These are phyloP conservation scores for Chiloscyllium punctatum DNA, from an alignment of 2,797 vertebrate genomes.

Conservation along the genomic window DNA sequence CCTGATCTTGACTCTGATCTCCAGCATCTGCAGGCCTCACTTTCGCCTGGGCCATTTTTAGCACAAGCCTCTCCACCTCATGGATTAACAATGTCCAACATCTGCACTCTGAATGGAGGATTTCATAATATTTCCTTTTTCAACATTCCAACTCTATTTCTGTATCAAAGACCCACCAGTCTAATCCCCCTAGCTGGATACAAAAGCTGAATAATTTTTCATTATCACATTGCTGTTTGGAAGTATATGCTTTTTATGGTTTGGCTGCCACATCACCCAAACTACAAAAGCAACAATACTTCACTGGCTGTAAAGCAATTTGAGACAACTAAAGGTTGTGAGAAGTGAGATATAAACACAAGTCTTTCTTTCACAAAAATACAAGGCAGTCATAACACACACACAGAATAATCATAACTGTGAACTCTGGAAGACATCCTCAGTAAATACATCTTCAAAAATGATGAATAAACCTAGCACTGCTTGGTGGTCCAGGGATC, in stretches of 20 bases:
- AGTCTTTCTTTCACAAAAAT: too few species aligned
- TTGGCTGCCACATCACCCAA: too few species aligned
- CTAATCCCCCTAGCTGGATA: background rate
- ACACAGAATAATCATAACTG: background rate
- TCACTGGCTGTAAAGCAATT: too few species aligned
- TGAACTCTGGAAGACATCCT: background rate
- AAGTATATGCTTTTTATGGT: too few species aligned
- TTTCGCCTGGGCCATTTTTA: too few species aligned
- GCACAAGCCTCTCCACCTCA: background rate
- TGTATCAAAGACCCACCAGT: background rate
- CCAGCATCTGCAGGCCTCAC: too few species aligned
- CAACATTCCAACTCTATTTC: background rate
- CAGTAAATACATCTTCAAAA: background rate
- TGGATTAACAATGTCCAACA: background rate
- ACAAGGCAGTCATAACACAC: too few species aligned
- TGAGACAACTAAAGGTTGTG: too few species aligned
- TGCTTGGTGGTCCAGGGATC: background rate
- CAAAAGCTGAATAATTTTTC: background rate
- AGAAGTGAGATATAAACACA: too few species aligned
- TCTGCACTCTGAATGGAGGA: background rate
- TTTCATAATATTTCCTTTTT: background rate
- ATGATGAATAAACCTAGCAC: background rate
- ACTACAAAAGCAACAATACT: too few species aligned
- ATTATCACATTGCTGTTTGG: background rate
- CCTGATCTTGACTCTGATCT: too few species aligned